Conservation (phyloP, 1,140 invertebrate genomes). For the Frieseomelitta varia region DNA sequence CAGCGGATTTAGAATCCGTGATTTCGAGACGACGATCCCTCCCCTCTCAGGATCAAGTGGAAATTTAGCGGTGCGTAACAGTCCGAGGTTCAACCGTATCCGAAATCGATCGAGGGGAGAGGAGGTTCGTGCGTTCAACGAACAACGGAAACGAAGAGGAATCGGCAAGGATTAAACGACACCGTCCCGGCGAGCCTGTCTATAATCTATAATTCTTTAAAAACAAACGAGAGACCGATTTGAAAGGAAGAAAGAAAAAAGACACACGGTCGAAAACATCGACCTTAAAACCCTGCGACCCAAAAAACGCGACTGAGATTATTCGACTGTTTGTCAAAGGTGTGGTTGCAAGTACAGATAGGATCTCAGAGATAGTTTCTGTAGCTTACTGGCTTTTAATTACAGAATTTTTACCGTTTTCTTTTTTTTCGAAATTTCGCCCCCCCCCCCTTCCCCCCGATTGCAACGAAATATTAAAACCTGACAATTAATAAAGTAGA, state of each 20-base stretch:
- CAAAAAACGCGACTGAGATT: neutral
- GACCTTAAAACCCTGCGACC: neutral
- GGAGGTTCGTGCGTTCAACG: neutral
- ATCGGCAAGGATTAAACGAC: conserved; percentile 1
- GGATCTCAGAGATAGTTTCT: no score
- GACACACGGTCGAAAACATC: no score
- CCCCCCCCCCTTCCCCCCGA: no score
- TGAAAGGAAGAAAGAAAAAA: no score
- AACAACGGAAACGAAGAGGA: neutral
- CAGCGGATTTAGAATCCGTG: neutral
- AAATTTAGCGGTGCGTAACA: conserved; percentile 10
- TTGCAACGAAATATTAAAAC: no score
- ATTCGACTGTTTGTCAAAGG: neutral
- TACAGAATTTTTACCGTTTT: no score
- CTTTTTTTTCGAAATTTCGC: no score
- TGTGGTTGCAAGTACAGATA: neutral
- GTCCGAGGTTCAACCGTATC: conserved; percentile 2
- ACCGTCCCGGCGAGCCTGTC: neutral
- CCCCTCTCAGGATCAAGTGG: neutral
- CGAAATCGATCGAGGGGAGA: conserved; percentile 15
- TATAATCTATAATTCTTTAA: neutral
- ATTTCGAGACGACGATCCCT: neutral
- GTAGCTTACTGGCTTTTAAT: no score
- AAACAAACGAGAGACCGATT: no score
- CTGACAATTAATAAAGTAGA: no score